phyloP scores from a whole-genome alignment of 2,888 invertebrate species.

The Andrena minutula region DNA sequence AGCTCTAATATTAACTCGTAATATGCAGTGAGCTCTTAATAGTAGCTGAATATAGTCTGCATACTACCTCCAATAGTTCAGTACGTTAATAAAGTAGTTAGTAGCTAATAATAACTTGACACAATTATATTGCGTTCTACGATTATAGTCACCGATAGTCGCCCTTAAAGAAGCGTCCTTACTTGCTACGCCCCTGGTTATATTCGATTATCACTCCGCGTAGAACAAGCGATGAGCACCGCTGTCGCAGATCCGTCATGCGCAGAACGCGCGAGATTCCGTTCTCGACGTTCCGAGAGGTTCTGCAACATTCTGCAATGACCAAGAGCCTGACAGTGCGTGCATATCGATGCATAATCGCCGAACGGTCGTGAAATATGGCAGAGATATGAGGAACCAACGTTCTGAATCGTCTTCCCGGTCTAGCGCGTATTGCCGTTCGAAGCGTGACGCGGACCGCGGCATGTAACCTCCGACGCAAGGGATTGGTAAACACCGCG shows the following conservation, averaged over 20 bases:
- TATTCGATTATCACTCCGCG: not conserved
- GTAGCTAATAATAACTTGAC: no score
- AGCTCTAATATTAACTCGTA: no score
- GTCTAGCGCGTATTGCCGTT: not conserved
- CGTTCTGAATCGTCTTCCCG: conserved; percentile 33
- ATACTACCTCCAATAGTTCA: no score
- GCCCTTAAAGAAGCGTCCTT: not conserved
- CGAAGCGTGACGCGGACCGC: not conserved
- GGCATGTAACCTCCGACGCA: conserved; percentile 37
- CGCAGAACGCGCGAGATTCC: conserved; percentile 22
- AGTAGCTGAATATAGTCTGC: no score
- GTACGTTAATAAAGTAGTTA: no score
- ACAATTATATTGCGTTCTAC: no score
- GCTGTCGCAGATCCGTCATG: conserved; percentile 34
- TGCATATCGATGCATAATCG: conserved; percentile 32
- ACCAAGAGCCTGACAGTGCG: conserved; percentile 14
- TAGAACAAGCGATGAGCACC: conserved; percentile 16
- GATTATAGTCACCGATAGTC: no score
- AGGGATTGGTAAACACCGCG: conserved; percentile 37
- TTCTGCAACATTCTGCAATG: conserved; percentile 18
- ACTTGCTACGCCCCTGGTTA: not conserved
- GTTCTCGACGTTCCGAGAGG: not conserved
- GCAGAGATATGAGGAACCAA: conserved; percentile 29
- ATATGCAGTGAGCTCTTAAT: no score
- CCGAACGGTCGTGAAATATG: conserved; percentile 6